Evolutionary conservation across 2,113 vertebrate genomes (phyloP).

Genomic region (Eulemur rufifrons): DNA sequence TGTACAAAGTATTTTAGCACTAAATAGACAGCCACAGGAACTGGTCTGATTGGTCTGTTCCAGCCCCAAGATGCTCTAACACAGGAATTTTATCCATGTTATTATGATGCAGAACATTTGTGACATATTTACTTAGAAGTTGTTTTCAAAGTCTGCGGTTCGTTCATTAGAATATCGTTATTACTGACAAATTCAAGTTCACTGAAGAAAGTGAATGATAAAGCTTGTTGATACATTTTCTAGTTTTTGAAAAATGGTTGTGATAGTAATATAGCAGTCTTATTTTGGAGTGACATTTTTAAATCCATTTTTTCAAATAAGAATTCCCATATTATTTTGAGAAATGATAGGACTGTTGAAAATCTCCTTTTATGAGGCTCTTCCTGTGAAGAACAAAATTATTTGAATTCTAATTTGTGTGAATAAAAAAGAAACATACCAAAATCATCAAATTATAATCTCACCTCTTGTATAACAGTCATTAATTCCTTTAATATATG

Average conservation of each 20-base stretch:
- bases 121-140: background rate
- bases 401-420: background rate
- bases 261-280: background rate
- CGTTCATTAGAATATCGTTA: background rate
- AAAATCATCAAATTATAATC: background rate
- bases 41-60: background rate
- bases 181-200: background rate
- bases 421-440: background rate
- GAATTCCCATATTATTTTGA: slow-evolving; percentile 8
- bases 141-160: background rate
- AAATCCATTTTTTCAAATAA: slow-evolving; percentile 25
- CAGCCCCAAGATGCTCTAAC: background rate
- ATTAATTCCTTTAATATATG: background rate
- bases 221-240: background rate
- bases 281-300: background rate
- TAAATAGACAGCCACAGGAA: background rate
- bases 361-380: background rate
- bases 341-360: background rate
- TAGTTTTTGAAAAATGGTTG: background rate
- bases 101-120: background rate
- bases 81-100: background rate
- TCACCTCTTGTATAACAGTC: background rate
- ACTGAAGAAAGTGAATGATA: background rate
- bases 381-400: background rate
- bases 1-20: background rate